phyloP scores from a whole-genome alignment of 2,113 vertebrate species.

The Platichthys stellatus region DNA sequence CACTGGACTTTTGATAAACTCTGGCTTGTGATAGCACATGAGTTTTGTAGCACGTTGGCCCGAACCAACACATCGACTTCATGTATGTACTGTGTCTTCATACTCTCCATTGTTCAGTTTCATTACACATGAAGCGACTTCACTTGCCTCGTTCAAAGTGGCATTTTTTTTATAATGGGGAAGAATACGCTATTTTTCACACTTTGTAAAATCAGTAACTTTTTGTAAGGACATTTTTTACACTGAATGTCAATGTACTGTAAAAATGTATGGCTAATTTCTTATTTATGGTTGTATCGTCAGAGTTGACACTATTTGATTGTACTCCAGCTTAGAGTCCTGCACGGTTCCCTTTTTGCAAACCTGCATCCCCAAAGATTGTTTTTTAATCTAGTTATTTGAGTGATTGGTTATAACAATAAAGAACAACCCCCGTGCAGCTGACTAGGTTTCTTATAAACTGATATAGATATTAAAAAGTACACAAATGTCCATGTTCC shows the following conservation, averaged over 20 bases:
- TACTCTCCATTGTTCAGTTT: slow-evolving; percentile 38
- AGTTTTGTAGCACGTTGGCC: slow-evolving; percentile 59
- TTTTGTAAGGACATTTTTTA: slow-evolving; percentile 86
- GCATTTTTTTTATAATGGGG: slow-evolving; percentile 81
- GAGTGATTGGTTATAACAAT: too few relatives aligned
- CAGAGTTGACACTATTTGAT: slow-evolving; percentile 53
- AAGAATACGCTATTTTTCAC: slow-evolving; percentile 88
- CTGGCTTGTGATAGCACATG: slow-evolving; percentile 23
- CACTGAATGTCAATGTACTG: slow-evolving; percentile 73
- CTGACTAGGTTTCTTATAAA: too few relatives aligned
- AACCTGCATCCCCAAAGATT: too few relatives aligned
- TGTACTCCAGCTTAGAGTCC: slow-evolving; percentile 26
- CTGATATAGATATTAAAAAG: too few relatives aligned
- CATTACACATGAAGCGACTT: slow-evolving; percentile 84
- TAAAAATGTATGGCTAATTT: slow-evolving; percentile 49
- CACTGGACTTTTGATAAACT: slow-evolving; percentile 32
- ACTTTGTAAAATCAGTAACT: slow-evolving; percentile 85
- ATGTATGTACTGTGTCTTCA: slow-evolving; percentile 37
- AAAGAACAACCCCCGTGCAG: too few relatives aligned
- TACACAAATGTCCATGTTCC: neutral
- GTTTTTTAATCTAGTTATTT: too few relatives aligned
- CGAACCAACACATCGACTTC: slow-evolving; percentile 32
- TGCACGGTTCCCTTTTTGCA: neutral
- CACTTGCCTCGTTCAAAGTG: slow-evolving; percentile 93
- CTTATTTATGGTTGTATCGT: slow-evolving; percentile 52